Conservation (phyloP, 2,888 invertebrate species). For the Agonopterix heracliana region DNA sequence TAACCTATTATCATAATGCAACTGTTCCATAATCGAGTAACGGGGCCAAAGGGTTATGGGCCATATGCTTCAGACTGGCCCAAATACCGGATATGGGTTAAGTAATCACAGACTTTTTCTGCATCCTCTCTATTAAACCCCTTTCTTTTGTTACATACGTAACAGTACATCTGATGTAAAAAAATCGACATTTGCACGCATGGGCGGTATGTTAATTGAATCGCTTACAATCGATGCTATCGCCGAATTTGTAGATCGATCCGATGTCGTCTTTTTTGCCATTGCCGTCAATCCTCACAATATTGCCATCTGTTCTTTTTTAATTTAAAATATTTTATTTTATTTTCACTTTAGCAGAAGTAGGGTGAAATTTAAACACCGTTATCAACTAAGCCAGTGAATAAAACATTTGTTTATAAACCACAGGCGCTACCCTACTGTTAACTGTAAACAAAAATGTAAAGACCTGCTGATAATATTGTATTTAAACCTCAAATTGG, state of each 20-base stretch:
- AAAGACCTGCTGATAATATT: conserved; percentile 39
- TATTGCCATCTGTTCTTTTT: conserved; percentile 23
- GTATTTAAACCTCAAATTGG: conserved; percentile 66
- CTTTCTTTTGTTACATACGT: conserved; percentile 52
- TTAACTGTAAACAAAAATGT: conserved; percentile 33
- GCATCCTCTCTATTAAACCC: conserved; percentile 57
- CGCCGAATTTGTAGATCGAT: conserved; percentile 29
- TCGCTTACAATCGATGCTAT: conserved; percentile 41
- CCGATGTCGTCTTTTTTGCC: conserved; percentile 32
- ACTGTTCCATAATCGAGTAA: conserved; percentile 61
- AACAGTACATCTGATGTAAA: conserved; percentile 46
- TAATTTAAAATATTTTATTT: conserved; percentile 15
- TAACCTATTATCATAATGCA: conserved; percentile 56
- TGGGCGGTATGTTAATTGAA: conserved; percentile 57
- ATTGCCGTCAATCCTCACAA: conserved; percentile 15
- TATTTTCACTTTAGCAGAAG: not conserved
- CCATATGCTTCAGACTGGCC: conserved; percentile 52
- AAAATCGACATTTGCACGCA: conserved; percentile 56
- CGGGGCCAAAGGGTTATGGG: conserved; percentile 74
- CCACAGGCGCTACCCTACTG: conserved; percentile 44
- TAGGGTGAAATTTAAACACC: not conserved
- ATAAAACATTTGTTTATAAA: conserved; percentile 14
- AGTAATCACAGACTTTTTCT: conserved; percentile 65
- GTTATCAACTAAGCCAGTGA: not conserved
- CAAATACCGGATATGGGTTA: conserved; percentile 70